These are phyloP conservation scores for Agonopterix arenella DNA, from an alignment of 2,888 invertebrate genomes.

Conservation along the genomic window DNA sequence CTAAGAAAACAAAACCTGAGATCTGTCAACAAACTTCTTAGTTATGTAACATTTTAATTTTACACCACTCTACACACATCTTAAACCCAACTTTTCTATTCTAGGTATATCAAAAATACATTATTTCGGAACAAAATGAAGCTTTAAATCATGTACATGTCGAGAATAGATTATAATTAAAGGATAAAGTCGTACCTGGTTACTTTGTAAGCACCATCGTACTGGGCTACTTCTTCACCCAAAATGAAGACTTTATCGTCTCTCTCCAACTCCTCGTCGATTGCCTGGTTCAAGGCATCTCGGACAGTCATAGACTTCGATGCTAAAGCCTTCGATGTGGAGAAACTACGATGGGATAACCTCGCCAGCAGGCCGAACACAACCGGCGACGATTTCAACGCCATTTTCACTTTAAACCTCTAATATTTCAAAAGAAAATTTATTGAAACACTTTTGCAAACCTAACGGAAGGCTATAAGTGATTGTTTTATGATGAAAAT, in stretches of 20 bases:
- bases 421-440: conserved; percentile 23
- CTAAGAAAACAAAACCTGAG: conserved; percentile 17
- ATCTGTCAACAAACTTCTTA: conserved; percentile 42
- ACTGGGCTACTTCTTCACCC: conserved; percentile 99
- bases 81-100: background rate
- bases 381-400: conserved; percentile 66
- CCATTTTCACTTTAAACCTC: conserved; percentile 50
- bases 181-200: conserved; percentile 61
- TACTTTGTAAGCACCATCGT: conserved; percentile 98
- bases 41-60: conserved; percentile 47
- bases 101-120: background rate
- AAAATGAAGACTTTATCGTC: conserved; percentile 94
- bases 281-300: conserved; percentile 96
- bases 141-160: background rate
- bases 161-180: background rate
- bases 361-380: conserved; percentile 45
- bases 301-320: conserved; percentile 91
- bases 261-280: conserved; percentile 97
- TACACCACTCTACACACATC: background rate
- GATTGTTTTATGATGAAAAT: conserved; percentile 36
- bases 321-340: conserved; percentile 52
- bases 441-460: conserved; percentile 25
- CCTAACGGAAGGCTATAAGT: conserved; percentile 22
- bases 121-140: background rate
- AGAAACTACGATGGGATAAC: conserved; percentile 55